Conservation (phyloP, 2,888 invertebrate species). For the Ernsta delagoae region DNA sequence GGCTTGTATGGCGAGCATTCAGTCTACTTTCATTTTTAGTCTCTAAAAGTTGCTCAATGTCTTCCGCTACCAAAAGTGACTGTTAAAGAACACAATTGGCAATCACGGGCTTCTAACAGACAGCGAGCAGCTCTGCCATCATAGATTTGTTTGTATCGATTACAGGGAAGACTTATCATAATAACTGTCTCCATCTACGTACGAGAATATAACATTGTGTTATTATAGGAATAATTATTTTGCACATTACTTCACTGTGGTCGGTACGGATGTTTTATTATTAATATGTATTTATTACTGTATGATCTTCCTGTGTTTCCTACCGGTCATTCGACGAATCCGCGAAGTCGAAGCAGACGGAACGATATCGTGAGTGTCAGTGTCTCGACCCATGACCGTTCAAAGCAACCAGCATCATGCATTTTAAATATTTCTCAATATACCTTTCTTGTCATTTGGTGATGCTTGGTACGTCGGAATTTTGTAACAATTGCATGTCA, state of each 20-base stretch:
- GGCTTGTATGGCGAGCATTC: too few relatives aligned
- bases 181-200: too few relatives aligned
- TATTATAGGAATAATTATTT: too few relatives aligned
- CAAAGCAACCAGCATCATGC: constrained; percentile 28
- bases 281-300: constrained; percentile 23
- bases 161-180: too few relatives aligned
- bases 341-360: constrained; percentile 21
- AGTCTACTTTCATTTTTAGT: too few relatives aligned
- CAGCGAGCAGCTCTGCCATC: too few relatives aligned
- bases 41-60: too few relatives aligned
- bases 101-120: too few relatives aligned
- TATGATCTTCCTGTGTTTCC: constrained; percentile 21
- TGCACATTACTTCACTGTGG: constrained; percentile 54
- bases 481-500: constrained; percentile 27
- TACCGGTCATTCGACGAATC: constrained; percentile 15
- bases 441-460: constrained; percentile 26
- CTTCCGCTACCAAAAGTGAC: too few relatives aligned
- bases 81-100: too few relatives aligned
- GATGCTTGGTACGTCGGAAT: constrained; percentile 36
- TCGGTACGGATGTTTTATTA: constrained; percentile 28
- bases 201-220: too few relatives aligned
- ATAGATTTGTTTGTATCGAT: too few relatives aligned
- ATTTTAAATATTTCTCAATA: constrained; percentile 4
- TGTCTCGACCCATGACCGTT: constrained; percentile 8
- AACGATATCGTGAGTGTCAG: constrained; percentile 22